These are phyloP conservation scores for Oryzias woworae DNA, from an alignment of 2,113 vertebrate genomes.

Conservation along the genomic window DNA sequence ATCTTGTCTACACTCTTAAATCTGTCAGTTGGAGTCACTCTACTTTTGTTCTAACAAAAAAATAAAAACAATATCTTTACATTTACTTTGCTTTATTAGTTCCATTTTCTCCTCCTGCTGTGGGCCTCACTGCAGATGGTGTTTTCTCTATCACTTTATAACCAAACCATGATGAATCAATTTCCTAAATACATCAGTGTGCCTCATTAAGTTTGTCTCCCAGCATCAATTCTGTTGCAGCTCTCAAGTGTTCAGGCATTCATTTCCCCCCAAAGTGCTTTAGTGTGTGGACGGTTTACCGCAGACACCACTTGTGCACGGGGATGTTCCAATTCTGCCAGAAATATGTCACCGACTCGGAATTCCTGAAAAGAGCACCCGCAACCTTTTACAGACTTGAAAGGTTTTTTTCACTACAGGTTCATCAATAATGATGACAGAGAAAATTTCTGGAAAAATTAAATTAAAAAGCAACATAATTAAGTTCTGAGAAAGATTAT, in stretches of 20 bases:
- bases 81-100: neutral
- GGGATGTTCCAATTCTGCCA: conserved; percentile 98
- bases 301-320: conserved; percentile 91
- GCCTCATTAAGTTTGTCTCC: conserved; percentile 31
- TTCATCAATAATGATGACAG: conserved; percentile 22
- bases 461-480: neutral
- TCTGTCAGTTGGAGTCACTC: too few species aligned
- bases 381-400: conserved; percentile 7
- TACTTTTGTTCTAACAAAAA: too few species aligned
- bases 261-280: conserved; percentile 32
- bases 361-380: conserved; percentile 80
- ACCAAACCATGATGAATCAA: conserved; percentile 33
- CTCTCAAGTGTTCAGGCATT: conserved; percentile 27
- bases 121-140: conserved; percentile 18
- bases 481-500: neutral
- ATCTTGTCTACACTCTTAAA: too few species aligned
- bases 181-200: conserved; percentile 38
- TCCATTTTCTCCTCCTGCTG: conserved; percentile 7
- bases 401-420: conserved; percentile 23
- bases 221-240: conserved; percentile 16
- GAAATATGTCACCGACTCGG: conserved; percentile 88
- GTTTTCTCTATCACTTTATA: conserved; percentile 31
- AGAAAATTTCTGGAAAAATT: neutral
- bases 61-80: neutral
- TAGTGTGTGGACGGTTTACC: conserved; percentile 73